phyloP scores from a whole-genome alignment of 2,113 vertebrate genomes.

The Phyllostomus hastatus region DNA sequence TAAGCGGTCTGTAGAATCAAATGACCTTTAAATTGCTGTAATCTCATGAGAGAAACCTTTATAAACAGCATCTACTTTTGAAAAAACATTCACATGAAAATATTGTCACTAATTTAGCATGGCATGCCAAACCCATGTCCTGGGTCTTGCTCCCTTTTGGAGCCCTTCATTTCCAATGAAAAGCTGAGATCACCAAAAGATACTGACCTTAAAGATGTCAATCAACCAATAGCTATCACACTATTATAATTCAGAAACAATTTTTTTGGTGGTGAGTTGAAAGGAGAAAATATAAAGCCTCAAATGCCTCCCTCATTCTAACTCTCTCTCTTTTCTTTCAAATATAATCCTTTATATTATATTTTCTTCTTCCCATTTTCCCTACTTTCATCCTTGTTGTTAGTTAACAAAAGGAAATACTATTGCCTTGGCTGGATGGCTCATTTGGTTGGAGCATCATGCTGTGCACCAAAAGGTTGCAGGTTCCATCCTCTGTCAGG shows the following conservation, averaged over 20 bases:
- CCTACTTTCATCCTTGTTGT: neutral
- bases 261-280: neutral
- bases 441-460: no score
- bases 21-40: conserved; percentile 72
- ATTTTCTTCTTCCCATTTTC: neutral
- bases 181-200: conserved; percentile 45
- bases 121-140: neutral
- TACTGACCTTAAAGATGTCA: conserved; percentile 17
- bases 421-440: neutral
- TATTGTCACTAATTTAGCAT: conserved; percentile 55
- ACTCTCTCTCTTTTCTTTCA: neutral
- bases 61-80: conserved; percentile 52
- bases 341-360: neutral
- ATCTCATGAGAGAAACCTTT: conserved; percentile 60
- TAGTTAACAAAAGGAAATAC: conserved; percentile 1
- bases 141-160: conserved; percentile 20
- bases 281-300: neutral
- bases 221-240: conserved; percentile 2
- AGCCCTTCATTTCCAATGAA: neutral
- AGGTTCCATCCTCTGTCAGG: no score
- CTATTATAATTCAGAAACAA: conserved; percentile 19
- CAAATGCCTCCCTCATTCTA: neutral
- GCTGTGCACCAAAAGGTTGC: no score
- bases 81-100: conserved; percentile 59
- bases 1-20: conserved; percentile 61